phyloP scores from a whole-genome alignment of 2,797 vertebrate genomes.

The Coranthus polyacanthus region DNA sequence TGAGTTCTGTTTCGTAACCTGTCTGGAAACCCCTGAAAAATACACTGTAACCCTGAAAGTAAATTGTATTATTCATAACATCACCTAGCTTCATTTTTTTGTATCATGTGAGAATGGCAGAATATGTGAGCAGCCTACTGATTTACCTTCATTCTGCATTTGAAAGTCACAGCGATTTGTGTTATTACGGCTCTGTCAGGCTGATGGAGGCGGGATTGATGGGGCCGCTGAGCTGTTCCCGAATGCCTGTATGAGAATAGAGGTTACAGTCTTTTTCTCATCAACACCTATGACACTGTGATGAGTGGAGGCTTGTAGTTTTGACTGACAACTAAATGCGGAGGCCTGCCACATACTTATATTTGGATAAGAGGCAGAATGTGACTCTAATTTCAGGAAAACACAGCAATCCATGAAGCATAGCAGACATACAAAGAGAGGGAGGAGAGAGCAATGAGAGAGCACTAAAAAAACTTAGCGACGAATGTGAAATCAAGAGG shows the following conservation, averaged over 20 bases:
- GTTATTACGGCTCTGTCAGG: slow-evolving; percentile 79
- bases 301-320: slow-evolving; percentile 69
- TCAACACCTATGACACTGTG: slow-evolving; percentile 69
- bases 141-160: slow-evolving; percentile 75
- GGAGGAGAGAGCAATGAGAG: no score
- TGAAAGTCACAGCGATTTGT: slow-evolving; percentile 79
- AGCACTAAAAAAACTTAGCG: slow-evolving; percentile 39
- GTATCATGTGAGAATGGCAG: slow-evolving; percentile 50
- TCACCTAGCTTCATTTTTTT: slow-evolving; percentile 52
- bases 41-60: slow-evolving; percentile 52
- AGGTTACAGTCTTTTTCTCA: slow-evolving; percentile 75
- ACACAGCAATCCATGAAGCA: slow-evolving; percentile 43
- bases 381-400: slow-evolving; percentile 64
- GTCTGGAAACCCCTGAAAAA: slow-evolving; percentile 20
- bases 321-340: slow-evolving; percentile 74
- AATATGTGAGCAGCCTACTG: slow-evolving; percentile 74
- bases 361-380: slow-evolving; percentile 69
- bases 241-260: slow-evolving; percentile 65
- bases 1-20: slow-evolving; percentile 24
- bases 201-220: slow-evolving; percentile 77
- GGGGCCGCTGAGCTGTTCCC: slow-evolving; percentile 63
- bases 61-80: slow-evolving; percentile 72
- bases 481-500: slow-evolving; percentile 36
- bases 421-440: slow-evolving; percentile 15
- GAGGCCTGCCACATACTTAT: slow-evolving; percentile 59